Evolutionary conservation across 92 coral and sea anemone genomes (phyloP).

Genomic region (Hydrozoanthus gracilis): DNA sequence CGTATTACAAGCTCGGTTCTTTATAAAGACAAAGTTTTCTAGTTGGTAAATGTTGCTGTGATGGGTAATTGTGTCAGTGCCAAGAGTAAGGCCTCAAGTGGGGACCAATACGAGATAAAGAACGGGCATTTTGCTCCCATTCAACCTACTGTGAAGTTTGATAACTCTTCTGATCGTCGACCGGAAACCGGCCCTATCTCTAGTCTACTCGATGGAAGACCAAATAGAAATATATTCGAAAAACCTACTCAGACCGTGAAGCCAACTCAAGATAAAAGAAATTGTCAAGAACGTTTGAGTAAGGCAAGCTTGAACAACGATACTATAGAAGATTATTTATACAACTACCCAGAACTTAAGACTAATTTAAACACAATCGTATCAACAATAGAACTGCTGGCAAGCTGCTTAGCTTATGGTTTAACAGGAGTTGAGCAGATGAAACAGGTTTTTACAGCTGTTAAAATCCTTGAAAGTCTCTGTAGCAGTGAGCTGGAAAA

Average conservation of each 20-base stretch:
- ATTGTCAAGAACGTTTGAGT: background rate
- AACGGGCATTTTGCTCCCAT: background rate
- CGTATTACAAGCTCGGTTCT: background rate
- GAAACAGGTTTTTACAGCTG: background rate
- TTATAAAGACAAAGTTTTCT: background rate
- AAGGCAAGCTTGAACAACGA: background rate
- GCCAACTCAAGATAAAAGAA: background rate
- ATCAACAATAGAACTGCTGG: slow-evolving; percentile 18
- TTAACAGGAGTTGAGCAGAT: background rate
- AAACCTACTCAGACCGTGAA: background rate
- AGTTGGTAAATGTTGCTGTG: background rate
- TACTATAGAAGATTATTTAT: background rate
- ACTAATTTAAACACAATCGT: slow-evolving; percentile 17
- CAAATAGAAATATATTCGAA: background rate
- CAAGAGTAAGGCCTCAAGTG: slow-evolving; percentile 1
- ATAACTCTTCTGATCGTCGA: background rate
- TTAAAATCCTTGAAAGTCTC: slow-evolving; percentile 10
- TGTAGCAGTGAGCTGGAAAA: slow-evolving; percentile 48
- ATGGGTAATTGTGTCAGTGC: slow-evolving; percentile 44
- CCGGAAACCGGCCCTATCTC: slow-evolving; percentile 31
- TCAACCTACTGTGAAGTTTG: slow-evolving; percentile 11
- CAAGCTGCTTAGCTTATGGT: background rate
- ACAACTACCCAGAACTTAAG: slow-evolving; percentile 23
- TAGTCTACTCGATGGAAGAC: slow-evolving; percentile 4
- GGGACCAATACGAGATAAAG: background rate